A percentile compares a stretch with the other conserved stretches of the same genome.
phyloP scores from a whole-genome alignment of 2,888 invertebrate genomes.

The Clivina fossor region DNA sequence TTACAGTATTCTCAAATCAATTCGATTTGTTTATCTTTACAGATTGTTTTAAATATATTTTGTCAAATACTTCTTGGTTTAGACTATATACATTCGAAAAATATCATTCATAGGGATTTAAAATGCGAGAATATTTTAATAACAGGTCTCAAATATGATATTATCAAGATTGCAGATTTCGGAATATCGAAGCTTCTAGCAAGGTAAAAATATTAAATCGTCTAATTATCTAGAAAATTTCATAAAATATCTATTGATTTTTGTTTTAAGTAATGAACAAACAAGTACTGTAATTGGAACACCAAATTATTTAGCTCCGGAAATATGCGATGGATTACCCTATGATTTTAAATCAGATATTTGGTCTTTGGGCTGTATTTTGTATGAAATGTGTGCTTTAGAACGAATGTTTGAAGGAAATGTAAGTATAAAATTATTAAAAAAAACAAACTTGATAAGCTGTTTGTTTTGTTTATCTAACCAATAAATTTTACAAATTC shows the following conservation, averaged over 20 bases:
- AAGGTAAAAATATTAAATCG: conserved; percentile 52
- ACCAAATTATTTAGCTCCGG: conserved; percentile 83
- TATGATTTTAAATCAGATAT: conserved; percentile 82
- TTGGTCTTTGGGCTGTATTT: conserved; percentile 83
- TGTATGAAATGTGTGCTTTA: conserved; percentile 79
- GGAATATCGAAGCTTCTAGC: conserved; percentile 76
- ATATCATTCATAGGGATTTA: conserved; percentile 80
- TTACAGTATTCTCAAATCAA: conserved; percentile 3
- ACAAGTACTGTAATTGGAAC: conserved; percentile 73
- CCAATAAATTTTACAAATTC: background rate
- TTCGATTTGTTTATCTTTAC: conserved; percentile 43
- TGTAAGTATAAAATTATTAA: conserved; percentile 53
- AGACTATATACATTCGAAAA: conserved; percentile 75
- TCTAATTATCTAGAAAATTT: conserved; percentile 4
- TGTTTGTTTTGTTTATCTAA: background rate
- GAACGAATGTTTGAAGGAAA: conserved; percentile 72
- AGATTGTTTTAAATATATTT: conserved; percentile 70
- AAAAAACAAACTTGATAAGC: background rate
- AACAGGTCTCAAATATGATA: conserved; percentile 65
- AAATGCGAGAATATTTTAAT: conserved; percentile 83
- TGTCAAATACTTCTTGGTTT: conserved; percentile 76
- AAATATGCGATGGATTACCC: conserved; percentile 74
- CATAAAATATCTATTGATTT: too few species aligned
- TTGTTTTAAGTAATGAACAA: conserved; percentile 58
- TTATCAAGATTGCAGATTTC: conserved; percentile 83